phyloP scores from a whole-genome alignment of 2,888 invertebrate genomes.

The Dicranocentrus wangi region DNA sequence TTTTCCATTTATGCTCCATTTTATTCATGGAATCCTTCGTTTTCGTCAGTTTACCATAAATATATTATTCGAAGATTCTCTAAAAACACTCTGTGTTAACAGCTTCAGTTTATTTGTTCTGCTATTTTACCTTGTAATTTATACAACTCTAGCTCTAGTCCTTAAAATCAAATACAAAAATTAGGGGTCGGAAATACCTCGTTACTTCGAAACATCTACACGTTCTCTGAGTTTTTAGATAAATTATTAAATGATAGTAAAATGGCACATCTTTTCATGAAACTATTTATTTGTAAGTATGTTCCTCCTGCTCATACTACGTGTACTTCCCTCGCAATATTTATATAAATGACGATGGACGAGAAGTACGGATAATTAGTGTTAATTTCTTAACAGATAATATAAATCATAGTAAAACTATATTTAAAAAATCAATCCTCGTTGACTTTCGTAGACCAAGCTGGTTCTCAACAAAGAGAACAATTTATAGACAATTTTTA shows the following conservation, averaged over 20 bases:
- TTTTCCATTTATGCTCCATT: conserved; percentile 6
- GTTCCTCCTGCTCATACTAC: not conserved
- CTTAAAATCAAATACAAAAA: conserved; percentile 7
- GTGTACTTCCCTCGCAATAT: too few relatives aligned
- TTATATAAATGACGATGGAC: too few relatives aligned
- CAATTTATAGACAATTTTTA: too few relatives aligned
- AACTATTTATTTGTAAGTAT: conserved; percentile 12
- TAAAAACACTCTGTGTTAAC: conserved; percentile 16
- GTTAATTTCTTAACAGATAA: too few relatives aligned
- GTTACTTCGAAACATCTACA: not conserved
- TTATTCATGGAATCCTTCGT: conserved; percentile 26
- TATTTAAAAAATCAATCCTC: too few relatives aligned
- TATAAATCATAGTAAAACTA: too few relatives aligned
- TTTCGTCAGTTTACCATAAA: conserved; percentile 31
- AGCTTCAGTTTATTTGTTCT: not conserved
- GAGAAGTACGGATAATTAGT: too few relatives aligned
- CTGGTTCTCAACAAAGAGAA: too few relatives aligned
- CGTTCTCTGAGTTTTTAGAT: conserved; percentile 15
- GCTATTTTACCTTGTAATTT: not conserved
- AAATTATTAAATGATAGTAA: conserved; percentile 47
- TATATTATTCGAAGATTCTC: conserved; percentile 6
- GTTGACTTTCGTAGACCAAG: too few relatives aligned
- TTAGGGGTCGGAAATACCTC: not conserved
- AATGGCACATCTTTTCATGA: conserved; percentile 53
- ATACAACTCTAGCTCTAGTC: not conserved